A percentile compares a stretch with the other conserved stretches of the same genome.
Conservation (phyloP, 2,797 vertebrate genomes). For the Enoplosus armatus region DNA sequence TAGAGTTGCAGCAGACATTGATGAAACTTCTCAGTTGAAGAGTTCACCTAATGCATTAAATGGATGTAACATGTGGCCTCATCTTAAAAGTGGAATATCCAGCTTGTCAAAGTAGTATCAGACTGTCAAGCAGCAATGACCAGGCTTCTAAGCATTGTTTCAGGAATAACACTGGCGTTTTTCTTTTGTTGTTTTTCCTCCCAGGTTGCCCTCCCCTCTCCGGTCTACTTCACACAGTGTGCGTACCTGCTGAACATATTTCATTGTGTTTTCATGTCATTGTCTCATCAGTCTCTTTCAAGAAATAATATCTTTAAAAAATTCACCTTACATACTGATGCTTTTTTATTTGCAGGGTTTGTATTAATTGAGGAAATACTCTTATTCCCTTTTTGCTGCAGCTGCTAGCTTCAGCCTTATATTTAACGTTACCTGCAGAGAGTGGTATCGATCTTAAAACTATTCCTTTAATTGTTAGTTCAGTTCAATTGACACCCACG, state of each 20-base stretch:
- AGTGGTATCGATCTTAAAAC: not conserved
- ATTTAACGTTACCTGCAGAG: not conserved
- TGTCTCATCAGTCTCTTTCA: not conserved
- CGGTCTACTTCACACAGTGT: not conserved
- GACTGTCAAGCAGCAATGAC: not conserved
- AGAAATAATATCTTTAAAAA: no score
- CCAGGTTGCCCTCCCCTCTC: no score
- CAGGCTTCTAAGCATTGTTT: not conserved
- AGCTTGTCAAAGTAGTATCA: not conserved
- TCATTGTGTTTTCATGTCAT: not conserved
- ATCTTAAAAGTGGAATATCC: no score
- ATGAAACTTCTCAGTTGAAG: not conserved
- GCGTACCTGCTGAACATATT: not conserved
- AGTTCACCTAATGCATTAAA: not conserved
- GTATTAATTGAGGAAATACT: no score
- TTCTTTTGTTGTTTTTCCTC: no score
- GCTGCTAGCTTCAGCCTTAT: not conserved
- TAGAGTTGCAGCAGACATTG: not conserved
- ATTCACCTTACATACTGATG: no score
- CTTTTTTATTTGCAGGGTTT: no score
- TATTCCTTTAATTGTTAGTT: not conserved
- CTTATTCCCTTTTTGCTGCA: not conserved
- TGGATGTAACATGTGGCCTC: not conserved
- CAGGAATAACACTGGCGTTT: no score
- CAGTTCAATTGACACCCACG: not conserved